Base-by-base conservation (phyloP, 2,888 invertebrate genomes). In the Sclerodermus sp. region DNA sequence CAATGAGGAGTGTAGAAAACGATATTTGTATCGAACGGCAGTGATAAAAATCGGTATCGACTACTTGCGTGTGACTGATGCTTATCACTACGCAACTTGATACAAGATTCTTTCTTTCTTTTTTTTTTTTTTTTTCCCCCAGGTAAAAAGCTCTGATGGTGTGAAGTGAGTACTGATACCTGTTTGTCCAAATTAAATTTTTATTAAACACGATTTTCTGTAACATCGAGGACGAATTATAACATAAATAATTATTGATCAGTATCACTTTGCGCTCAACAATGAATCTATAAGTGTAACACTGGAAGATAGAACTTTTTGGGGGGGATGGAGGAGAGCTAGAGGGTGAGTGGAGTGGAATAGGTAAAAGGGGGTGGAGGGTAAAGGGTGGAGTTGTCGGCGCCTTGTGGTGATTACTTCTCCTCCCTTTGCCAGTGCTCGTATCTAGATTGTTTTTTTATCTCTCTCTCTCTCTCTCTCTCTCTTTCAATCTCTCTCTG, bases 191-290 rank as follows among this genome's bases (percentile, higher is more conserved):
- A 77, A 76, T 77, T 73, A 76, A n/a, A 75, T 72, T 76, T 77
- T 77, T 76, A 77, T 77, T 77, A 76, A 77, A 77, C 74, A 77
- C 73, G 74, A 60, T 74, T 70, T 73, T 74, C 74, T 72, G 74
- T 76, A 77, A 77, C 77, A 77, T 77, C 77, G 74, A 77, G 74
- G 75, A 77, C 74, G 69, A 76, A 75, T 75, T 60, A 67, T 74
- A 76, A 77, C 76, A 77, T 74, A 77, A 76, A 74, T n/a, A n/a
- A n/a, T 73, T 68, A 71, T 73, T 68, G 71, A 74, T 76, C 75
- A 74, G 72, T 76, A 74, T 76, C 74, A 77, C 74, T 75, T 72
- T 71, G 70, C 73, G 73, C 72, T 73, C 74, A 77, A 76, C 74
- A 73, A 74, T 74, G 74, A 74, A 69, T 73, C 71, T 73, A 73